Evolutionary conservation across 2,113 vertebrate species (phyloP).

Genomic region (Psettodes erumei): DNA sequence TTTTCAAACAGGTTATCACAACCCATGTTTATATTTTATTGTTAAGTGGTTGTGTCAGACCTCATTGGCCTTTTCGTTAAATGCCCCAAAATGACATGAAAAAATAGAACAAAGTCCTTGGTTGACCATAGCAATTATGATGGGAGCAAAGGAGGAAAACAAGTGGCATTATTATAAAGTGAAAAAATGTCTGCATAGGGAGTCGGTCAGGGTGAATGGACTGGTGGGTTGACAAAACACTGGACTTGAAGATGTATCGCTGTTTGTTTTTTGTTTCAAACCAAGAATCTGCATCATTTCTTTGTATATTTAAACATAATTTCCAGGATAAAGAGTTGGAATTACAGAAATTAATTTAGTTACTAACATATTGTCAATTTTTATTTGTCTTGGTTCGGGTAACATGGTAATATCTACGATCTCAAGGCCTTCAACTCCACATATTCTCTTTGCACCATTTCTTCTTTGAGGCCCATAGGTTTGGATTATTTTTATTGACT

Average conservation of each 20-base stretch:
- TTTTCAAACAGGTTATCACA: too few species aligned
- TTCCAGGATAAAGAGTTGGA: too few species aligned
- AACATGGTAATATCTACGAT: neutral
- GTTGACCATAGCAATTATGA: neutral
- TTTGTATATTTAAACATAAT: neutral
- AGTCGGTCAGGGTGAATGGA: too few species aligned
- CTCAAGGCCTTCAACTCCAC: constrained; percentile 10
- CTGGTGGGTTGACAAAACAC: too few species aligned
- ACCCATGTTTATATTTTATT: too few species aligned
- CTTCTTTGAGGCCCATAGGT: too few species aligned
- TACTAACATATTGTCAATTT: neutral
- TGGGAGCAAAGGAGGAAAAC: neutral
- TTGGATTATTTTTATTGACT: neutral
- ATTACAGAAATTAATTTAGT: too few species aligned
- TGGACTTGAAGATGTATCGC: too few species aligned
- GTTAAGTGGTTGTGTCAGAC: neutral
- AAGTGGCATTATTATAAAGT: neutral
- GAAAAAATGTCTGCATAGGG: too few species aligned
- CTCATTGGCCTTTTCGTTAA: neutral
- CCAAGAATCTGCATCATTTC: too few species aligned
- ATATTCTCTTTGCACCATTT: neutral
- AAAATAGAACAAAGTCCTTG: neutral
- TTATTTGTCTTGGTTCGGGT: neutral
- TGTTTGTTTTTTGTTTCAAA: too few species aligned
- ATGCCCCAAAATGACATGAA: neutral